Percentiles rank a stretch among this genome's conserved stretches.
These are phyloP conservation scores for Microcebus ravelobensis DNA, from an alignment of 2,113 vertebrate species.

Conservation along the genomic window DNA sequence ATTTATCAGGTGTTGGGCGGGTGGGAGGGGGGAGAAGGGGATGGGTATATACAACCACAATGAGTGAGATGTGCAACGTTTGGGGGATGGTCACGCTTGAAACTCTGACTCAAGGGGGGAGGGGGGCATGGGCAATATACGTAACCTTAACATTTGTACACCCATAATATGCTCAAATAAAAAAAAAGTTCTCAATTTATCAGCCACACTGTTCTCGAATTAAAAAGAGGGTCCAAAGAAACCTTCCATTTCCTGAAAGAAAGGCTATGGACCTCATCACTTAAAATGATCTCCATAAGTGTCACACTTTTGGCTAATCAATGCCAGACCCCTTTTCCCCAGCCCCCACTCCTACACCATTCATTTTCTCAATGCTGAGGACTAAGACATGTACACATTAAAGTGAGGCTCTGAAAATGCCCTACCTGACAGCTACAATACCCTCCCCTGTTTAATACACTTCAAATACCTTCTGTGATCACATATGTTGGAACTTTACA, in stretches of 20 bases:
- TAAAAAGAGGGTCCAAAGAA: slow-evolving; percentile 68
- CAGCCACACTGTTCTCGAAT: neutral
- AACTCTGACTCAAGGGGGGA: no score
- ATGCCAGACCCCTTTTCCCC: slow-evolving; percentile 6
- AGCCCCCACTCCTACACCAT: neutral
- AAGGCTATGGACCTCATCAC: slow-evolving; percentile 56
- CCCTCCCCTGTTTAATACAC: neutral
- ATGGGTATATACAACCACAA: no score
- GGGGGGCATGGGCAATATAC: no score
- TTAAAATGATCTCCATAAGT: slow-evolving; percentile 72
- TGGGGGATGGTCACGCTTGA: no score
- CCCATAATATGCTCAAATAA: no score
- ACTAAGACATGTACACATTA: neutral
- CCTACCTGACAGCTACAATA: neutral
- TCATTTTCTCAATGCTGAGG: neutral
- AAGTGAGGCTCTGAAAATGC: neutral
- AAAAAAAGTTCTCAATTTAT: slow-evolving; percentile 11
- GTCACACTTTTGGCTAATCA: slow-evolving; percentile 3
- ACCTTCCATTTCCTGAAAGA: slow-evolving; percentile 64
- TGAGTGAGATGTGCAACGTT: no score
- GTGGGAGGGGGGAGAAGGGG: no score
- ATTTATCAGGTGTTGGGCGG: no score
- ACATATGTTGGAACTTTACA: neutral
- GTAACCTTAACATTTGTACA: no score
- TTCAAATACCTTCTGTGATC: neutral